phyloP scores from a whole-genome alignment of 2,888 invertebrate genomes.

The Pyrgus malvae region DNA sequence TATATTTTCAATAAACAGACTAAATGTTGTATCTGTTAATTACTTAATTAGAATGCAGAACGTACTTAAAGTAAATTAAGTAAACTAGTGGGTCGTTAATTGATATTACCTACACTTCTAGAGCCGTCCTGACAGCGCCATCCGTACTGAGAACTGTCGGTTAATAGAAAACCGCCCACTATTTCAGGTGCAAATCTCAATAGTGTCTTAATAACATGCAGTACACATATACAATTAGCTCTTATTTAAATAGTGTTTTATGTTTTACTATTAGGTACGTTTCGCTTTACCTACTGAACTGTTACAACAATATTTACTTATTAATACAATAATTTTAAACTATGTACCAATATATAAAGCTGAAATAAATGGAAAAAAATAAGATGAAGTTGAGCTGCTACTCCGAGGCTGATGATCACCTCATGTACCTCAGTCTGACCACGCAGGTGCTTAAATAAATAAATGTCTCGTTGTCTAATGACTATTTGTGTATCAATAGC shows the following conservation, averaged over 20 bases:
- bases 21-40: slow-evolving; percentile 22
- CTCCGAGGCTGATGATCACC: no score
- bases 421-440: no score
- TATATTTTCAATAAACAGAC: slow-evolving; percentile 17
- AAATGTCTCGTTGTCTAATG: no score
- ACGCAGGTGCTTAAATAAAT: slow-evolving; percentile 1
- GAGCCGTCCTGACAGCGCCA: no score
- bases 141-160: no score
- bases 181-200: slow-evolving; percentile 5
- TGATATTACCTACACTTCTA: slow-evolving; percentile 23
- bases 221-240: slow-evolving; percentile 21
- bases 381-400: no score
- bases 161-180: slow-evolving; percentile 19
- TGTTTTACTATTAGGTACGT: neutral
- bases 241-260: slow-evolving; percentile 19
- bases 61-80: no score
- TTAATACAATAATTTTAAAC: no score
- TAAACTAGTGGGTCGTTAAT: slow-evolving; percentile 23
- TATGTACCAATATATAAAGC: no score
- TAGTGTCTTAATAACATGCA: slow-evolving; percentile 8
- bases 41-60: slow-evolving; percentile 22
- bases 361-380: no score
- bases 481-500: neutral
- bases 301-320: no score
- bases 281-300: no score